Evolutionary conservation across 1,140 invertebrate species (phyloP).

Genomic region (Drosophila lowei): DNA sequence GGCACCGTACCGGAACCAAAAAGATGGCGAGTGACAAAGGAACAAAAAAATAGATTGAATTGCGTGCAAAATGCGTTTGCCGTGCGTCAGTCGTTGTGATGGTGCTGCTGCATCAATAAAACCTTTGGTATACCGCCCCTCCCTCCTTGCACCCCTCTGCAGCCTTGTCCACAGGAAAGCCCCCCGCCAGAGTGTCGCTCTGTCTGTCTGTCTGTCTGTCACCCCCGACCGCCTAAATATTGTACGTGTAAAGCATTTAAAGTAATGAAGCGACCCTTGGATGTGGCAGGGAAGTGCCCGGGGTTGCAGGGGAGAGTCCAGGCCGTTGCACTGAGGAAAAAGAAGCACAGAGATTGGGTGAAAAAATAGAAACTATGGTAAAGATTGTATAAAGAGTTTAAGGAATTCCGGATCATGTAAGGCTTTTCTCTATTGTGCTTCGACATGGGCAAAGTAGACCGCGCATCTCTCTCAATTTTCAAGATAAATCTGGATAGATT

Average conservation of each 20-base stretch:
- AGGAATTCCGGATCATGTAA: too few relatives aligned
- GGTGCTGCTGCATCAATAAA: constrained; percentile 60
- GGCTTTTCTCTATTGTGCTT: too few relatives aligned
- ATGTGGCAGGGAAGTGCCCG: too few relatives aligned
- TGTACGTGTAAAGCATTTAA: constrained; percentile 80
- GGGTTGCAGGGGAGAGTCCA: background rate
- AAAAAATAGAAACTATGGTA: too few relatives aligned
- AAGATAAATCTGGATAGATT: too few relatives aligned
- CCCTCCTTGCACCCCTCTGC: constrained; percentile 39
- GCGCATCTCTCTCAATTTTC: too few relatives aligned
- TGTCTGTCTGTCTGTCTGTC: constrained; percentile 17
- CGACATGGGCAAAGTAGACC: too few relatives aligned
- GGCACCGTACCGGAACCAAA: constrained; percentile 54
- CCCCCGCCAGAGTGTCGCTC: constrained; percentile 47
- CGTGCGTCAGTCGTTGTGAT: constrained; percentile 27
- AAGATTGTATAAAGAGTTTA: too few relatives aligned
- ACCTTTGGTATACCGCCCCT: constrained; percentile 24
- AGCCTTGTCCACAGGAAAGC: too few relatives aligned
- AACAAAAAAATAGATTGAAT: constrained; percentile 68
- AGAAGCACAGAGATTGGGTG: constrained; percentile 4
- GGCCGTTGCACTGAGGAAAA: too few relatives aligned
- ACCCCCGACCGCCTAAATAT: constrained; percentile 51
- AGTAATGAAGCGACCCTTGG: constrained; percentile 65
- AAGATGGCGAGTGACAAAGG: constrained; percentile 71
- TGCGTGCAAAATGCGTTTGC: constrained; percentile 78